A percentile compares a stretch with the other conserved stretches of the same genome.
Evolutionary conservation across 1,140 invertebrate species (phyloP).

Genomic region (Nephila pilipes): DNA sequence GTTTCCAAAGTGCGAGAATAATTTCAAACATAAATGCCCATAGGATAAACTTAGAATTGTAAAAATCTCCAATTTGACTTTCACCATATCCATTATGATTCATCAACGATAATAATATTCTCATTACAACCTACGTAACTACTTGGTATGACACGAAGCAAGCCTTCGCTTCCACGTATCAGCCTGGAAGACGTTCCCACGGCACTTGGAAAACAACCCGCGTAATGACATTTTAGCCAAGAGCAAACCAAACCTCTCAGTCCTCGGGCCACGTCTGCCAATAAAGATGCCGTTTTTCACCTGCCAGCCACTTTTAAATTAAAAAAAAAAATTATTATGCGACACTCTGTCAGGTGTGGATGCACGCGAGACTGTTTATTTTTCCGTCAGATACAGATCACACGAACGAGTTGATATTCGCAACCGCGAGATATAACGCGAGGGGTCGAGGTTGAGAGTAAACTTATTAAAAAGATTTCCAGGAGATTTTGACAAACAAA

Average conservation of each 20-base stretch:
- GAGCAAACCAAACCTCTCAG: conserved; percentile 8
- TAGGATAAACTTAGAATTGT: too few species aligned
- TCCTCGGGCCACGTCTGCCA: background rate
- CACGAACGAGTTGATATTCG: too few species aligned
- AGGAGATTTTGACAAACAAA: too few species aligned
- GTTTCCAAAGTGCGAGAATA: too few species aligned
- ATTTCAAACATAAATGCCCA: too few species aligned
- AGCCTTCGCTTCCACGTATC: background rate
- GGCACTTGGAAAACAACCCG: background rate
- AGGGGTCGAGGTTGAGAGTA: too few species aligned
- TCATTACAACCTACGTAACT: background rate
- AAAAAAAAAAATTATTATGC: too few species aligned
- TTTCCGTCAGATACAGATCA: background rate
- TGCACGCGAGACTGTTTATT: background rate
- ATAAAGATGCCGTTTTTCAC: too few species aligned
- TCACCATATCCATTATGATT: background rate
- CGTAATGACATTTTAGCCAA: background rate
- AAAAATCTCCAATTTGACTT: background rate
- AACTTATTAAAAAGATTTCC: too few species aligned
- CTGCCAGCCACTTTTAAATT: too few species aligned
- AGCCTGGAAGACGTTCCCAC: background rate
- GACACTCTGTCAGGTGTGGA: background rate
- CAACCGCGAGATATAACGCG: too few species aligned
- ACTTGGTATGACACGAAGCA: background rate
- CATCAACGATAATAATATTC: background rate